Evolutionary conservation across 2,888 invertebrate species (phyloP).

Genomic region (Capitulum mitella): DNA sequence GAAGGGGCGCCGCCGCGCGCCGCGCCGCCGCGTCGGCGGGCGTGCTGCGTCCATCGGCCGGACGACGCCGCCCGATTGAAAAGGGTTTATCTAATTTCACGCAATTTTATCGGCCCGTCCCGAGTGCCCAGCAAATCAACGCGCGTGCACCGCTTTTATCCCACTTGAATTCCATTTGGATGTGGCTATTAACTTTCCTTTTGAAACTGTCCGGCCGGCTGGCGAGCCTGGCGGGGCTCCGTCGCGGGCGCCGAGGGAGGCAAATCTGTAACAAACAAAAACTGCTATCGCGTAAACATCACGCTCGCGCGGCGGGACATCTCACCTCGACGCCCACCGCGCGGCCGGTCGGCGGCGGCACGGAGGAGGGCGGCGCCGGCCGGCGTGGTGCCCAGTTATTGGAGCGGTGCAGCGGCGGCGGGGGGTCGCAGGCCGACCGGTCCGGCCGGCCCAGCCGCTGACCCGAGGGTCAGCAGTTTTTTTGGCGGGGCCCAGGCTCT

Average conservation of each 20-base stretch:
- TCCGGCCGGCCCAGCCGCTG: no score
- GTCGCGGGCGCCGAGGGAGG: conserved; percentile 8
- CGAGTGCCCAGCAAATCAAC: not conserved
- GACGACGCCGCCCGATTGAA: not conserved
- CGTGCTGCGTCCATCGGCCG: not conserved
- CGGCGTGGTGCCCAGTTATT: not conserved
- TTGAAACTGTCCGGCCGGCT: not conserved
- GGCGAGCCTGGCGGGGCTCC: not conserved
- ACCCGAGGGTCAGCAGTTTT: no score
- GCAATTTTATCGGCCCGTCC: not conserved
- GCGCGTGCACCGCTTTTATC: conserved; percentile 21
- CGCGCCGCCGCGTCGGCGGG: not conserved
- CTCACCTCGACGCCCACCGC: conserved; percentile 11
- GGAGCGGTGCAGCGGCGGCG: not conserved
- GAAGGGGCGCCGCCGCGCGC: no score
- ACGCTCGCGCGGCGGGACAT: not conserved
- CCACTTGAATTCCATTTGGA: conserved; percentile 16
- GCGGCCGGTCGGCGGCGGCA: not conserved
- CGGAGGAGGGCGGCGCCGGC: not conserved
- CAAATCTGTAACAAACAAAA: conserved; percentile 22
- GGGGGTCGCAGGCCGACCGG: no score
- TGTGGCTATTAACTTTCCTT: conserved; percentile 23
- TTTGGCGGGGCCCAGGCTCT: no score
- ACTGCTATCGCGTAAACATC: conserved; percentile 22
- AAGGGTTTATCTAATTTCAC: conserved; percentile 23